These are phyloP conservation scores for Gadus macrocephalus DNA, from an alignment of 2,113 vertebrate genomes.

Conservation along the genomic window DNA sequence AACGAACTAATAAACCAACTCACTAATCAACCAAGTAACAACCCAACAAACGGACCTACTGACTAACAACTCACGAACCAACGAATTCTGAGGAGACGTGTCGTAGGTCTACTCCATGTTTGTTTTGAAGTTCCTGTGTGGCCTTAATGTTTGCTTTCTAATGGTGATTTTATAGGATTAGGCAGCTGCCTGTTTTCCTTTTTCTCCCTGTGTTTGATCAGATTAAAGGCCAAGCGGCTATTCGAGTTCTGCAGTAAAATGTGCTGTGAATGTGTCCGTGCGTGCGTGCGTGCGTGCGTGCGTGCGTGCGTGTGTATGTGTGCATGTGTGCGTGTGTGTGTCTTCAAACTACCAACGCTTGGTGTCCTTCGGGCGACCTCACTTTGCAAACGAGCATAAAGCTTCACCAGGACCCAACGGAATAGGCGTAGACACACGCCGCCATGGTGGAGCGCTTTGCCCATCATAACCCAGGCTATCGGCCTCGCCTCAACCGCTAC, in stretches of 20 bases:
- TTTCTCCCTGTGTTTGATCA: slow-evolving; percentile 31
- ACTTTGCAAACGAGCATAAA: too few relatives aligned
- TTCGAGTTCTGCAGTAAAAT: slow-evolving; percentile 22
- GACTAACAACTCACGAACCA: neutral
- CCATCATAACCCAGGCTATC: too few relatives aligned
- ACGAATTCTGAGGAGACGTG: neutral
- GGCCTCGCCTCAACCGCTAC: too few relatives aligned
- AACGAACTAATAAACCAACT: too few relatives aligned
- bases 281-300: neutral
- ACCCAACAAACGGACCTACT: too few relatives aligned
- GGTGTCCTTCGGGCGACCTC: too few relatives aligned
- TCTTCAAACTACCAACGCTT: neutral
- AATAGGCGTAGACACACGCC: neutral
- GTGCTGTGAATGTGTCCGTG: neutral
- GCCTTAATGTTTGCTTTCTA: slow-evolving; percentile 32
- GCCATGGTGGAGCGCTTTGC: neutral
- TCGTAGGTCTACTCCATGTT: slow-evolving; percentile 14
- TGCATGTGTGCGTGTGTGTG: neutral
- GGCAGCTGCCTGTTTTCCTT: slow-evolving; percentile 18
- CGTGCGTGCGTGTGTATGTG: neutral
- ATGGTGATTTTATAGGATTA: slow-evolving; percentile 42
- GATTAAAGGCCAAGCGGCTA: slow-evolving; percentile 28
- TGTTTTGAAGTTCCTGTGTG: slow-evolving; percentile 19
- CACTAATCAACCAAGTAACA: too few relatives aligned
- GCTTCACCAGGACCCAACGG: neutral